phyloP scores from a whole-genome alignment of 2,888 invertebrate species.

The Carterocephalus palaemon region DNA sequence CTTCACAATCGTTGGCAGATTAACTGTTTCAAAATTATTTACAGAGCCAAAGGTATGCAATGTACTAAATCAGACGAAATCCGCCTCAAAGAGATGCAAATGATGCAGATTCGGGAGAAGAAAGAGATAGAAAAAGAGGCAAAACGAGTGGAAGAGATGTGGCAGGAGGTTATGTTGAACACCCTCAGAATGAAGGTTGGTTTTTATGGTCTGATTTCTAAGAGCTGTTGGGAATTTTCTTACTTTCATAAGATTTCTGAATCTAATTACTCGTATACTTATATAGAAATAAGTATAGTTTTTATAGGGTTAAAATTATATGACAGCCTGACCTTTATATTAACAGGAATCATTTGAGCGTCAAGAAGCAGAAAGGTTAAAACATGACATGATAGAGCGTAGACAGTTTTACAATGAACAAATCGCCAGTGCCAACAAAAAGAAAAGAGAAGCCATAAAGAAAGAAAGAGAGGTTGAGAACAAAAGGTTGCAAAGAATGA shows the following conservation, averaged over 20 bases:
- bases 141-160: conserved; percentile 51
- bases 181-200: conserved; percentile 56
- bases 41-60: conserved; percentile 60
- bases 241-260: neutral
- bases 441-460: conserved; percentile 48
- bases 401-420: conserved; percentile 63
- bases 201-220: neutral
- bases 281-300: neutral
- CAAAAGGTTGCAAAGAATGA: conserved; percentile 53
- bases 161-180: conserved; percentile 59
- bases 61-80: conserved; percentile 55
- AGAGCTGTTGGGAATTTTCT: neutral
- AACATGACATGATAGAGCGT: conserved; percentile 56
- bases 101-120: conserved; percentile 60
- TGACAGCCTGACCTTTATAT: neutral
- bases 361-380: conserved; percentile 41
- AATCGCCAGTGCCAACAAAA: conserved; percentile 57
- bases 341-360: conserved; percentile 56
- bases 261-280: neutral
- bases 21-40: conserved; percentile 22
- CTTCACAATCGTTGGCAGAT: too few relatives aligned
- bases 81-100: conserved; percentile 51
- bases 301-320: neutral
- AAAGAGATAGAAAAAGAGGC: conserved; percentile 47
- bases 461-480: conserved; percentile 62